These are phyloP conservation scores for Triops cancriformis DNA, from an alignment of 1,140 invertebrate species.

Conservation along the genomic window DNA sequence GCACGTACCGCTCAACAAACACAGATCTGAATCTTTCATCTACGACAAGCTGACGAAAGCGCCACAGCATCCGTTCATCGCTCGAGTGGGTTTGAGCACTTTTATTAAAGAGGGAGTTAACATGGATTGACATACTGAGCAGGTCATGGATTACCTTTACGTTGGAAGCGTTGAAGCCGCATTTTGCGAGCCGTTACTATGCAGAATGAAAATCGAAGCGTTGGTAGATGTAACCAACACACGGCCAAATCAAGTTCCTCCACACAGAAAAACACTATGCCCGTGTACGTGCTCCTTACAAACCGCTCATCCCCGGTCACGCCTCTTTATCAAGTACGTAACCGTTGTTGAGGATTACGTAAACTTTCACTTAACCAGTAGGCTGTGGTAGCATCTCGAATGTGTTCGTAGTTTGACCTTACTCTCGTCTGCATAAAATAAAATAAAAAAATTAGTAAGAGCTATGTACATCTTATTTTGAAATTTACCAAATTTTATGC, in stretches of 20 bases:
- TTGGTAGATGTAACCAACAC: slow-evolving; percentile 30
- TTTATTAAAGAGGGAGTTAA: neutral
- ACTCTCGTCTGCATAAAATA: too few species aligned
- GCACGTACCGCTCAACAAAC: neutral
- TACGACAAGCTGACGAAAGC: neutral
- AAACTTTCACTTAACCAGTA: neutral
- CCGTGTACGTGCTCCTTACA: slow-evolving; percentile 30
- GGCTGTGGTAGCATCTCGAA: too few species aligned
- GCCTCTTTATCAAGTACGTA: slow-evolving; percentile 24
- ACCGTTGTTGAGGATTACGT: neutral
- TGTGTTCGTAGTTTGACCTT: too few species aligned
- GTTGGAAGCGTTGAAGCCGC: slow-evolving; percentile 31
- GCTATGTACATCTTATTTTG: neutral
- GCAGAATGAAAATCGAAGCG: slow-evolving; percentile 29
- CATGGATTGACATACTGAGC: neutral
- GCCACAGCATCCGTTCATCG: neutral
- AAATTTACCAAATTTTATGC: neutral
- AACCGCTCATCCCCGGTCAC: slow-evolving; percentile 28
- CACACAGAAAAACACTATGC: slow-evolving; percentile 29
- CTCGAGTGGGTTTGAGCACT: neutral
- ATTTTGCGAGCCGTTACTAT: slow-evolving; percentile 31
- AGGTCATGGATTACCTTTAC: slow-evolving; percentile 30
- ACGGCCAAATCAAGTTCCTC: slow-evolving; percentile 28
- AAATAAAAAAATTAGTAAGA: too few species aligned
- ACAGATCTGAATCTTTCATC: slow-evolving; percentile 6